A percentile compares a stretch with the other conserved stretches of the same genome.
These are phyloP conservation scores for Parnassius apollo DNA, from an alignment of 2,888 invertebrate species.

Conservation along the genomic window DNA sequence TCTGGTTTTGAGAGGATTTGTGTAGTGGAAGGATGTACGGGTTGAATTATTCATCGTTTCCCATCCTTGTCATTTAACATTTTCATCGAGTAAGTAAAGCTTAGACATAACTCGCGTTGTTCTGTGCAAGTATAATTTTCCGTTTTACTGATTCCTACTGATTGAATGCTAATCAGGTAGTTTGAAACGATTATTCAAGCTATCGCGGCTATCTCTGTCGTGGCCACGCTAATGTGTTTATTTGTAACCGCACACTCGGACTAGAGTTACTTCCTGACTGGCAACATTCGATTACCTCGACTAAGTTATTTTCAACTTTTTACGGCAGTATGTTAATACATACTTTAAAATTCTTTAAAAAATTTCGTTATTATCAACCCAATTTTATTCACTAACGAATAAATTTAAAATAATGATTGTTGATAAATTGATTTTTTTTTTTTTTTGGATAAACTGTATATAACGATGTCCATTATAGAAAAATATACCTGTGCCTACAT, in stretches of 20 bases:
- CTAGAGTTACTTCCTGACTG: slow-evolving; percentile 29
- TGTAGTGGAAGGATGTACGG: slow-evolving; percentile 50
- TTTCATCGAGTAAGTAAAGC: slow-evolving; percentile 32
- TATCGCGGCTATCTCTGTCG: slow-evolving; percentile 18
- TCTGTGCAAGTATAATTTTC: slow-evolving; percentile 8
- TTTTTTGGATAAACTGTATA: background rate
- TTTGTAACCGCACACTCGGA: slow-evolving; percentile 32
- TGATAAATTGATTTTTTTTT: slow-evolving; percentile 14
- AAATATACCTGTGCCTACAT: slow-evolving; percentile 18
- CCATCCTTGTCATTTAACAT: slow-evolving; percentile 52
- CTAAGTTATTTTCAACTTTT: slow-evolving; percentile 13
- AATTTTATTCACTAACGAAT: too few species aligned
- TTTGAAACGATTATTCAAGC: slow-evolving; percentile 18
- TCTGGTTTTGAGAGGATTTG: slow-evolving; percentile 47
- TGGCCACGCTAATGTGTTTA: slow-evolving; percentile 30
- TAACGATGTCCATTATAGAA: background rate
- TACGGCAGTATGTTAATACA: background rate
- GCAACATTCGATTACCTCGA: slow-evolving; percentile 13
- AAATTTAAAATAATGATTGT: background rate
- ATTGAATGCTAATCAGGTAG: slow-evolving; percentile 25
- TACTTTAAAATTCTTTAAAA: slow-evolving; percentile 2
- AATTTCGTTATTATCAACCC: background rate
- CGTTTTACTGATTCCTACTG: background rate
- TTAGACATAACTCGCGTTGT: slow-evolving; percentile 25
- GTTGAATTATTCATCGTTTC: slow-evolving; percentile 56